Base-by-base conservation (phyloP, 2,888 invertebrate species). In the Archips xylosteana region DNA sequence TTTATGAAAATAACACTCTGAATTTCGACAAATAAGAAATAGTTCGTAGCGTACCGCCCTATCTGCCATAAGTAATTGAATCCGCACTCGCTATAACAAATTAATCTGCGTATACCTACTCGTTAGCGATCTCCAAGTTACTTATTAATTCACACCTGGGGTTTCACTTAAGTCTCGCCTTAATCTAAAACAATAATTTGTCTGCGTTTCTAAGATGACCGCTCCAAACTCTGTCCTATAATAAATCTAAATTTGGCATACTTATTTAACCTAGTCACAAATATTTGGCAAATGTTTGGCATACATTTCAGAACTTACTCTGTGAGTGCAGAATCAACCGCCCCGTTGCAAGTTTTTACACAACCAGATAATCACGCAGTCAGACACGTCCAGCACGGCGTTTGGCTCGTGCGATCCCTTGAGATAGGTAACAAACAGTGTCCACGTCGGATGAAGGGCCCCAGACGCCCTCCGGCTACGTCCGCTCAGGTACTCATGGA, bases 301-400 rank as follows among this genome's bases (percentile, higher is more conserved):
- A 87, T 83, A 80, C 76, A 75, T 84, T 79, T 80, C 81, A 82
- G 78, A 86, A 84, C 82, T 77, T 82, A 82, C 80, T 32, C 8
- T 32, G 76, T 79, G 77, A 83, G 78, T 82, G 79, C 78, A 84
- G 81, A 78, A 83, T 84, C 77, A 78, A 76, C 81, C 81, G 76
- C 80, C 76, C 75, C 78, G 81, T 87, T 87, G 82, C 87, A 85
- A 86, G 85, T 85, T 89, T 83, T 89, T 89, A 89, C 93, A 93
- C 93, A 94, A 93, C 93, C 92, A 89, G 92, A 90, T 89, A 88
- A 92, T 92, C 92, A 92, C 93, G 89, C 92, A 89, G 90, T 90
- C 87, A 12, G 45, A 85, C 84, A 82, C 84, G 88, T 47, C 42
- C 49, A 13, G 76, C 71, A 77, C 77, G 81, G 78, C 76, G 71